Base-by-base conservation (phyloP, 2,888 invertebrate genomes). In the Plebejus argus region DNA sequence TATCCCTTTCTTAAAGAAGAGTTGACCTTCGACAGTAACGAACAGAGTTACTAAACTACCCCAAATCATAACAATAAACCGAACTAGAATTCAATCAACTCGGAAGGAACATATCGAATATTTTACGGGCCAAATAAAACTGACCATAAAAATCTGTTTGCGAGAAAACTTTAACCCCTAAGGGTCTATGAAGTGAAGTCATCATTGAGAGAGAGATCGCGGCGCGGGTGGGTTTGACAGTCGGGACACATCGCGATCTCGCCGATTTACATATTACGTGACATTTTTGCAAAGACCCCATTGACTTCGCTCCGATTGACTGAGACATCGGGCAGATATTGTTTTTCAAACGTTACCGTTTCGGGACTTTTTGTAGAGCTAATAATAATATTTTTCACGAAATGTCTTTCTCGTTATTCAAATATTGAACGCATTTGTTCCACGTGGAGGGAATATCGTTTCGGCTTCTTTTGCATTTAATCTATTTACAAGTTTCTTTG, bases 181-280 rank as follows among this genome's bases (percentile, higher is more conserved):
- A 72, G 71, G 72, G 72, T 82, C 80, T 85, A 84, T 80, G 86
- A 87, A 89, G 88, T 88, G 88, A 89, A 88, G 89, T 86, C 86
- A 88, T 90, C 88, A 90, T 89, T 86, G 88, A 83, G 85, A 89
- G 88, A 89, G 91, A 89, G 89, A 90, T 89, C 87, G 89, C 87
- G 89, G 86, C 86, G 82, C 88, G 87, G 88, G 86, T 92, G 92
- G 83, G 84, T 90, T 92, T 93, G 92, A 90, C 92, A 93, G 91
- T 92, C 92, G 88, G 87, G 87, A 89, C 93, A 90, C 93, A 93
- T 91, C 89, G 88, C 91, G 88, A 91, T 91, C 91, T 92, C 89
- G 90, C 90, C 92, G 91, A 91, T 94, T 93, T 94, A 93, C 93
- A 94, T 94, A 93, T 89, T 91, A 94, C 93, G 93, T 93, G 93